phyloP scores from a whole-genome alignment of 2,888 invertebrate genomes.

The Acrocyrtus sp. region DNA sequence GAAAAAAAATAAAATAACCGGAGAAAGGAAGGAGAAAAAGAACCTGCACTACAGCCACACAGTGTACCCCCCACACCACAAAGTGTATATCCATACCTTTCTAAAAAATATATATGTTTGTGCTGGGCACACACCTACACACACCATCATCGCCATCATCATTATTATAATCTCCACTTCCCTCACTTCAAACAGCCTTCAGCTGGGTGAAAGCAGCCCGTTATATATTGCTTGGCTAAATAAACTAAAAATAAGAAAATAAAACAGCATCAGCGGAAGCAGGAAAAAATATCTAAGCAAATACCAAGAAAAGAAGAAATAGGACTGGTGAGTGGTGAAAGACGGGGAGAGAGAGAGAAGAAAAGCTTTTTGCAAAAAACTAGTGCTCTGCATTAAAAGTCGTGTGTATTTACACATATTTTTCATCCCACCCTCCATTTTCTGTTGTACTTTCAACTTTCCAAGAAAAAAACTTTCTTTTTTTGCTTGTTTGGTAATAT shows the following conservation, averaged over 20 bases:
- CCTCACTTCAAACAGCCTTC: conserved; percentile 2
- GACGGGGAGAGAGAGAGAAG: no score
- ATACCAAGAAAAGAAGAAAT: no score
- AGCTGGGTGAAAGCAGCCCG: neutral
- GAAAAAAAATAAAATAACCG: no score
- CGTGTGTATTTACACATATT: conserved; percentile 15
- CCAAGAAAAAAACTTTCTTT: neutral
- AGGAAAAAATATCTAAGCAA: no score
- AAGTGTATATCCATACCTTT: no score
- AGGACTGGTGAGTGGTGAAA: neutral
- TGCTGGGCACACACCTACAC: neutral
- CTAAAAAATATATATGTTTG: no score
- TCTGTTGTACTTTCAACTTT: neutral
- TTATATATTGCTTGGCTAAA: conserved; percentile 7
- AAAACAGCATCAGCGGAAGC: conserved; percentile 13
- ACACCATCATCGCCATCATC: neutral
- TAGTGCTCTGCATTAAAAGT: no score
- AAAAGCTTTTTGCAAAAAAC: no score
- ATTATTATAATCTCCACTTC: neutral
- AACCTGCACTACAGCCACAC: no score
- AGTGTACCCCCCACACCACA: no score
- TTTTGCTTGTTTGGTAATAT: no score
- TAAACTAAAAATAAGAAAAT: conserved; percentile 7
- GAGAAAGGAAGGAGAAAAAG: no score
- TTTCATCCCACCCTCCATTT: neutral